Conservation (phyloP, 2,113 vertebrate genomes). For the Mus pahari region DNA sequence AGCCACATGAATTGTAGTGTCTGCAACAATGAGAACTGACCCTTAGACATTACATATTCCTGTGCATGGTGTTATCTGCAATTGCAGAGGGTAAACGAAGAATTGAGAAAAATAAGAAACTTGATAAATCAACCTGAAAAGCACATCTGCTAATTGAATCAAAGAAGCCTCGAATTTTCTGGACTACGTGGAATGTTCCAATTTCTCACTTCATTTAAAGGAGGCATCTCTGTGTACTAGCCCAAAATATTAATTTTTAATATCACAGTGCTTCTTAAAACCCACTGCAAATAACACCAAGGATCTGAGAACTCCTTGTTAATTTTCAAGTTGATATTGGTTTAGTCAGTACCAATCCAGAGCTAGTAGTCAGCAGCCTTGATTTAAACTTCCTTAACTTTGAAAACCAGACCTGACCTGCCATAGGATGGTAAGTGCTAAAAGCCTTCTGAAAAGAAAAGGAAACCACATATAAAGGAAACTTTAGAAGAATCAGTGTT, state of each 20-base stretch:
- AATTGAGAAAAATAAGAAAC: conserved; percentile 23
- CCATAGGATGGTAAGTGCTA: neutral
- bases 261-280: neutral
- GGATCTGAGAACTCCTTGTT: neutral
- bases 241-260: conserved; percentile 25
- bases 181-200: neutral
- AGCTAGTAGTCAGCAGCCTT: neutral
- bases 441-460: neutral
- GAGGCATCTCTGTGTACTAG: neutral
- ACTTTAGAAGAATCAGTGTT: neutral
- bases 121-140: conserved; percentile 17
- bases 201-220: conserved; percentile 32
- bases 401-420: neutral
- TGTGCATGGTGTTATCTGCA: conserved; percentile 54
- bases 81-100: conserved; percentile 36
- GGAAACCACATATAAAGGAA: neutral
- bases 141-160: conserved; percentile 34
- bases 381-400: neutral
- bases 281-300: neutral
- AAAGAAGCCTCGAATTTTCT: conserved; percentile 17
- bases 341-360: neutral
- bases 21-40: conserved; percentile 47
- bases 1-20: conserved; percentile 62
- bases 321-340: neutral
- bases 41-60: conserved; percentile 51